Conservation (phyloP, 2,888 invertebrate species). For the Prostheceraeus crozeri region DNA sequence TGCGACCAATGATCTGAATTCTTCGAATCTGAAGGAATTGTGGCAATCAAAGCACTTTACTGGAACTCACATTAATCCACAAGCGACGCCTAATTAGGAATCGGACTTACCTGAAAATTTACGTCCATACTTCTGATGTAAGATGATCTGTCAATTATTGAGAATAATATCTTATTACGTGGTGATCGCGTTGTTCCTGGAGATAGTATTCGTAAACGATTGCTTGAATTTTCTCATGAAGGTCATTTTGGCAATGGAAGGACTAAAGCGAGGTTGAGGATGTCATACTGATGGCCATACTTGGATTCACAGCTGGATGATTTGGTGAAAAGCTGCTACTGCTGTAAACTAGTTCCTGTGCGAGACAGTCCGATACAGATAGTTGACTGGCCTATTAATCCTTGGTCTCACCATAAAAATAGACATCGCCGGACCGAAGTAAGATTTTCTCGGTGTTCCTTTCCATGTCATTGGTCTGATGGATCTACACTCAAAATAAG, state of each 20-base stretch:
- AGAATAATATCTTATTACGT: constrained; percentile 17
- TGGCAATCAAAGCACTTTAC: too few relatives aligned
- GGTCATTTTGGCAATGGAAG: constrained; percentile 19
- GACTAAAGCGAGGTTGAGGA: too few relatives aligned
- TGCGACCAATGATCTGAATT: too few relatives aligned
- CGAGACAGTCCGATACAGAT: constrained; percentile 30
- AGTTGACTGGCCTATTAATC: constrained; percentile 4
- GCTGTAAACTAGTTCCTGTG: constrained; percentile 10
- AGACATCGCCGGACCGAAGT: constrained; percentile 26
- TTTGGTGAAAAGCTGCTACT: background rate
- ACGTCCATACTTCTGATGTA: too few relatives aligned
- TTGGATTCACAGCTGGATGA: constrained; percentile 10
- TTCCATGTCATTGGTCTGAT: constrained; percentile 30
- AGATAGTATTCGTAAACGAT: background rate
- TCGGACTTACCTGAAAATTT: too few relatives aligned
- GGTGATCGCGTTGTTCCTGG: constrained; percentile 28
- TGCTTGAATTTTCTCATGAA: constrained; percentile 25
- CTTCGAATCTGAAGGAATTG: too few relatives aligned
- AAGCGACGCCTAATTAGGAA: too few relatives aligned
- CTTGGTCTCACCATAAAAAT: constrained; percentile 5
- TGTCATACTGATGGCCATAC: constrained; percentile 26
- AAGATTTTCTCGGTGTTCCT: background rate
- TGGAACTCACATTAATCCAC: too few relatives aligned
- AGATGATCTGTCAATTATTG: too few relatives aligned
- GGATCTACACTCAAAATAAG: constrained; percentile 19